These are phyloP conservation scores for Pseudachorutes palmiensis DNA, from an alignment of 1,140 invertebrate species.

Conservation along the genomic window DNA sequence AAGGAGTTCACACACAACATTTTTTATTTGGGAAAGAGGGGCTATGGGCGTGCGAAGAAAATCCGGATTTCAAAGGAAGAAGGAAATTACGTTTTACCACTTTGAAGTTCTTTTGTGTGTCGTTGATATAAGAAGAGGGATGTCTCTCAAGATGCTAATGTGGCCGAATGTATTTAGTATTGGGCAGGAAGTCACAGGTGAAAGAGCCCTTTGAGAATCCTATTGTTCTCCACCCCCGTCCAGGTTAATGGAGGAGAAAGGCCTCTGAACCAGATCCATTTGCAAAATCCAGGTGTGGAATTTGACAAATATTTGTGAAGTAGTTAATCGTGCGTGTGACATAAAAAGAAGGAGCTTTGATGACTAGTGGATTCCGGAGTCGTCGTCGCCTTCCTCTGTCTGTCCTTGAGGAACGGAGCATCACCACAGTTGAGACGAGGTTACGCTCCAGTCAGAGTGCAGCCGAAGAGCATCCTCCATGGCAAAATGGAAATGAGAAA, in stretches of 20 bases:
- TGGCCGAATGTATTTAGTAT: not conserved
- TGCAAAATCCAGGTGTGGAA: not conserved
- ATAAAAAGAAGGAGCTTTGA: not conserved
- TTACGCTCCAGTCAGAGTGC: no score
- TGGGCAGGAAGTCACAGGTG: conserved; percentile 37
- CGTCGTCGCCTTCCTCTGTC: not conserved
- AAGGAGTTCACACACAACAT: no score
- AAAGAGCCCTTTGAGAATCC: conserved; percentile 16
- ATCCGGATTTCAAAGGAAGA: conserved; percentile 38
- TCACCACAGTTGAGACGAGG: no score
- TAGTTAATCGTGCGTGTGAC: conserved; percentile 9
- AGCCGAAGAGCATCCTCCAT: no score
- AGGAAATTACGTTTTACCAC: conserved; percentile 37
- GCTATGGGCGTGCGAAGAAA: conserved; percentile 38
- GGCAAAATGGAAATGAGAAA: not conserved
- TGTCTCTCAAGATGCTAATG: not conserved
- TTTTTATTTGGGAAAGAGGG: conserved; percentile 5
- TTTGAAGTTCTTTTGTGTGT: not conserved
- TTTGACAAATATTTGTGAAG: conserved; percentile 10
- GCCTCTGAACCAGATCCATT: not conserved
- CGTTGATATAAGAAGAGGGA: not conserved
- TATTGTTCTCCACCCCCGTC: not conserved
- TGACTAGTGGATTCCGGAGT: conserved; percentile 7
- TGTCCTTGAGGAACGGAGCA: no score
- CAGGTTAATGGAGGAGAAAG: not conserved